Evolutionary conservation across 2,113 vertebrate species (phyloP), one percentile per base, ranked within the genome.

Genomic region (Nyctereutes procyonoides): DNA sequence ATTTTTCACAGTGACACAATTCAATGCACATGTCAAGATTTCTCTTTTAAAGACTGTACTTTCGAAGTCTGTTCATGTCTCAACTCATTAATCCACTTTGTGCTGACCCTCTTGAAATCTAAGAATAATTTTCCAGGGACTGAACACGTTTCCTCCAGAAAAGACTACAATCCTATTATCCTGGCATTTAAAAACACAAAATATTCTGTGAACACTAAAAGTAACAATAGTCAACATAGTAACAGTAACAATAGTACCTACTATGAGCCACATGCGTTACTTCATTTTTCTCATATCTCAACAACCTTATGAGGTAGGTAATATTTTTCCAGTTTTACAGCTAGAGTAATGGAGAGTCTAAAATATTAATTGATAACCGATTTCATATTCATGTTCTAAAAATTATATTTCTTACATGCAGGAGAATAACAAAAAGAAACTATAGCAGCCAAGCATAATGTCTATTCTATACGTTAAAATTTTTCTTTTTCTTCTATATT

Each of bases 141-240:
- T 74, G 53, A 88, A 28, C 2, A 16, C 73, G 43, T 95, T 96
- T 98, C 80, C 65, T 97, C 62, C 62, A 96, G 87, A 92, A 82
- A 90, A 97, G 73, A 97, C 73, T 96, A 84, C 71, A 96, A 87
- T 93, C 93, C 71, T 90, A 97, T 97, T 97, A 84, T 93, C 79
- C 93, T 96, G 90, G 80, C 56, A 96, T 74, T 96, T 96, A 81
- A 83, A 96, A 86, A 71, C 35, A 65, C 77, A 55, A 26, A 94
- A 58, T 38, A 88, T 43, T 7, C 48, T 73, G 35, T 73, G 9
- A 73, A 48, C 30, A 58, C 19, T 90, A 38, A 60, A 60, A 79
- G 38, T 82, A 80, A 30, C 26, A 86, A 32, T 38, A 62, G 53
- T 65, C 14, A 48, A 85, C 24, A 60, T 8, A 80, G 30, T 51